Conservation (phyloP, 2,888 invertebrate species). For the Epirrita christyi region DNA sequence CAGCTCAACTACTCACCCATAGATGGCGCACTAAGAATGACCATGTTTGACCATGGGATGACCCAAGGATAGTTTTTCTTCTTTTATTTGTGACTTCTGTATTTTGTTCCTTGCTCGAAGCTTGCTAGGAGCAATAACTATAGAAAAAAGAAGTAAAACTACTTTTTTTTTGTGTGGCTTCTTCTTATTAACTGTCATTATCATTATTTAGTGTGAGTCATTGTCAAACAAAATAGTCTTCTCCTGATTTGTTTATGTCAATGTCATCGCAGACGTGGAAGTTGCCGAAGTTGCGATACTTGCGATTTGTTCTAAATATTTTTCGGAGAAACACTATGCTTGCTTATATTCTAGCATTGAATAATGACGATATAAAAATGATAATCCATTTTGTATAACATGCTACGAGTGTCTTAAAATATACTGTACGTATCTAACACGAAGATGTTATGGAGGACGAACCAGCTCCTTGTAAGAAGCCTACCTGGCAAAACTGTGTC, state of each 20-base stretch:
- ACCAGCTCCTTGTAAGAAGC: constrained; percentile 62
- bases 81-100: too few species aligned
- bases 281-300: constrained; percentile 1
- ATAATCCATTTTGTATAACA: background rate
- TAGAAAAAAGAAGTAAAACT: too few species aligned
- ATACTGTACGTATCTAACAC: constrained; percentile 29
- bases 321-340: background rate
- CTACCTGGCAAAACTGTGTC: constrained; percentile 86
- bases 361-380: constrained; percentile 1
- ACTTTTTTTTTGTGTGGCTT: too few species aligned
- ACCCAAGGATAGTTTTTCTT: too few species aligned
- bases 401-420: constrained; percentile 5
- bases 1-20: background rate
- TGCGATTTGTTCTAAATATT: background rate
- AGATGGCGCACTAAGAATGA: background rate
- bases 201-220: background rate
- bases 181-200: background rate
- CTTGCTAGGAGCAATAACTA: too few species aligned
- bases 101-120: too few species aligned
- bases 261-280: constrained; percentile 45
- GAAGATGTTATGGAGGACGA: constrained; percentile 83
- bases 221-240: background rate
- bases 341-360: too few species aligned
- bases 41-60: too few species aligned
- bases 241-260: constrained; percentile 1